Evolutionary conservation across 2,113 vertebrate genomes (phyloP), one percentile per base, ranked within the genome.

Genomic region (Pterocles orientalis): DNA sequence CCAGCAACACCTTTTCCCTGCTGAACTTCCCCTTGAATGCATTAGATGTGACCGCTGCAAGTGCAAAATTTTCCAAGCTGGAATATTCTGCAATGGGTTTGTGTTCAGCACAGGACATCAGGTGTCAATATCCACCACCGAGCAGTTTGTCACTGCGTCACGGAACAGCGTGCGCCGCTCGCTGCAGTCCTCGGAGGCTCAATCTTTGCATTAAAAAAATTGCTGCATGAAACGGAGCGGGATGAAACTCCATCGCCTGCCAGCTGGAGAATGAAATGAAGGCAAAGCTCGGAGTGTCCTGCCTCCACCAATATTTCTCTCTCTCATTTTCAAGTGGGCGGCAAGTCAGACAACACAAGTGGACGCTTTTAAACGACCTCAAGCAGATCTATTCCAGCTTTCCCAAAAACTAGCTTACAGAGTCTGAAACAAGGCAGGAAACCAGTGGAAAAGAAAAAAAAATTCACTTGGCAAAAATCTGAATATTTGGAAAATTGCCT

Each of bases 111-210:
- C 2, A 41, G 62, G 71, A 53, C 34, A 26, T 11, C 0, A 3
- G n/a, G 45, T 61, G 75, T 56, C 88, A 39, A 70, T 8, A 17
- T 1, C 19, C 18, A 43, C 10, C 14, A 9, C 62, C 5, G 70
- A 85, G 61, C 26, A 43, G 18, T 14, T 3, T 68, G 65, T 23
- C 62, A 23, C 86, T 1, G 7, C 33, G 41, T 18, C 23, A 51
- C 1, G 12, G 64, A 57, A 20, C n/a, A 43, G 28, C 0, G 0
- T 3, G 26, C 51, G 7, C 51, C 19, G 4, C 33, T 7, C 29
- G 9, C 54, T 90, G 90, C 75, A 88, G 64, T 14, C 58, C 56
- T 20, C 56, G 36, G 68, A 23, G 58, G 15, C n/a, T 56, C 34
- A 13, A 41, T 6, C 50, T 47, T 36, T 3, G 12, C 58, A 14